A percentile compares a stretch with the other conserved stretches of the same genome.
These are phyloP conservation scores for Lordiphosa stackelbergi DNA, from an alignment of 1,140 invertebrate species.

Conservation along the genomic window DNA sequence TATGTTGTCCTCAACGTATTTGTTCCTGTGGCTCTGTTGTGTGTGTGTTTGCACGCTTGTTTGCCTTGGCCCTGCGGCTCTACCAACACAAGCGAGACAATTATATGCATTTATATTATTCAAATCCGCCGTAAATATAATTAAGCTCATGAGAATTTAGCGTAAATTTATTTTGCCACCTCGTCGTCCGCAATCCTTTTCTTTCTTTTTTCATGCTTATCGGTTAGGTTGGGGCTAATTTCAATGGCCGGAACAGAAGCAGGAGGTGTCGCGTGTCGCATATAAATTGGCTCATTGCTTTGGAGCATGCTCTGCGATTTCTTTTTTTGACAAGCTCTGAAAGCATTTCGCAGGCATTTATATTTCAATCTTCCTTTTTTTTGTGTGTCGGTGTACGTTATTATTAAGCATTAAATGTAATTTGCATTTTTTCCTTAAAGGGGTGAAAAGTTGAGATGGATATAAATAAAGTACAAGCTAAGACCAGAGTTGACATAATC, in stretches of 20 bases:
- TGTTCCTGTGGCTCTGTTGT: constrained; percentile 23
- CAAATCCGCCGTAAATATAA: constrained; percentile 70
- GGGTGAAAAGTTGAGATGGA: constrained; percentile 4
- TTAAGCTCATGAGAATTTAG: constrained; percentile 70
- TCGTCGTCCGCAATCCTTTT: constrained; percentile 50
- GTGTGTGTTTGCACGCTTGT: constrained; percentile 20
- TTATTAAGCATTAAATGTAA: not conserved
- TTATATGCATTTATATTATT: constrained; percentile 66
- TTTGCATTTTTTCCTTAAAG: constrained; percentile 1
- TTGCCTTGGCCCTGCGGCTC: constrained; percentile 3
- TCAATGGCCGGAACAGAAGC: constrained; percentile 5
- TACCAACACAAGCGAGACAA: constrained; percentile 8
- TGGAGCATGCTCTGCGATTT: constrained; percentile 34
- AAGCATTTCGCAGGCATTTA: constrained; percentile 25
- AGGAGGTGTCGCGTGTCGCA: constrained; percentile 45
- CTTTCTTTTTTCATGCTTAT: constrained; percentile 4
- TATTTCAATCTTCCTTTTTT: constrained; percentile 26
- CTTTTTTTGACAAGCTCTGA: constrained; percentile 16
- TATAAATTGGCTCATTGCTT: constrained; percentile 70
- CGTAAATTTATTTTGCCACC: constrained; percentile 54
- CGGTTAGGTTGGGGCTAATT: constrained; percentile 37
- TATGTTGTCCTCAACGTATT: constrained; percentile 44
- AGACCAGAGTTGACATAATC: too few species aligned
- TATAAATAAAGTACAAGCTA: too few species aligned
- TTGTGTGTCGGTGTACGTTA: constrained; percentile 3